phyloP scores from a whole-genome alignment of 2,113 vertebrate species.

The Hystrix brachyura region DNA sequence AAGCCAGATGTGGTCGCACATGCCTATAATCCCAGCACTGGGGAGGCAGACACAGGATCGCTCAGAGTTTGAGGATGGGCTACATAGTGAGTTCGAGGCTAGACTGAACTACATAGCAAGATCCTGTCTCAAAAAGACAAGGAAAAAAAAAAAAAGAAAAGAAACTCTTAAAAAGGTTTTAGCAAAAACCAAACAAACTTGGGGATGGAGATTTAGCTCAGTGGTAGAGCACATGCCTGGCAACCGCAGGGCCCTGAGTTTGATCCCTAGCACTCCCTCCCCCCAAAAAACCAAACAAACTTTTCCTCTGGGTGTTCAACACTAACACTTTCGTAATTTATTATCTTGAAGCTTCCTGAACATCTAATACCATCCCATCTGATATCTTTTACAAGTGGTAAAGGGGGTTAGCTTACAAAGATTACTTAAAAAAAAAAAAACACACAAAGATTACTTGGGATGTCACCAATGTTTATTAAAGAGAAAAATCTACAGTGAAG shows the following conservation, averaged over 20 bases:
- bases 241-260: too few relatives aligned
- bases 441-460: slow-evolving; percentile 14
- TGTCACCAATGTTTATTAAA: background rate
- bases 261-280: too few relatives aligned
- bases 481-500: slow-evolving; percentile 43
- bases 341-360: slow-evolving; percentile 51
- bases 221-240: too few relatives aligned
- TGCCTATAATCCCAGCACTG: background rate
- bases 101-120: background rate
- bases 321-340: background rate
- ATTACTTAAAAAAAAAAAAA: background rate
- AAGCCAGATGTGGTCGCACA: background rate
- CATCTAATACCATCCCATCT: background rate
- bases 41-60: background rate
- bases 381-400: slow-evolving; percentile 29
- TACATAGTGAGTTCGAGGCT: background rate
- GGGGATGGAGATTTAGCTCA: too few relatives aligned
- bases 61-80: background rate
- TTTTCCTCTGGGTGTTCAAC: slow-evolving; percentile 57
- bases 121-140: too few relatives aligned
- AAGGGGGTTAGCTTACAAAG: slow-evolving; percentile 15
- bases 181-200: too few relatives aligned
- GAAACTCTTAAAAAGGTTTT: too few relatives aligned
- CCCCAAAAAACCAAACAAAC: slow-evolving; percentile 31
- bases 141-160: too few relatives aligned